Evolutionary conservation across 2,888 invertebrate genomes (phyloP), one percentile per base, ranked within the genome.

Genomic region (Leucophora obtusa): DNA sequence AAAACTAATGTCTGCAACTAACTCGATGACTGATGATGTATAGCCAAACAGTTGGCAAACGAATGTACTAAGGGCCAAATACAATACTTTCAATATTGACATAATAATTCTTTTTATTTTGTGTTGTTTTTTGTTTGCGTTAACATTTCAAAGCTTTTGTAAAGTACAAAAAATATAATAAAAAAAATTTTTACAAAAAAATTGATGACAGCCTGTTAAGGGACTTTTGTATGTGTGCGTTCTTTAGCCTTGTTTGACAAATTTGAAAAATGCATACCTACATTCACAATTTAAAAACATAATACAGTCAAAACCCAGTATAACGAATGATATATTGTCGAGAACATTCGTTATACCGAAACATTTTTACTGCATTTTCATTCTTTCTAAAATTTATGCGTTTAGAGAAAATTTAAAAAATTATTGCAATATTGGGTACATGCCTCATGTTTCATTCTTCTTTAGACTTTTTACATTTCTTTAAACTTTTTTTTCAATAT

Each of bases 1-100:
- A 81, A 76, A 81, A 73, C 80, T 72, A 73, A 76, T 76, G 71
- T 72, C 62, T 68, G 71, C 80, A 76, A 68, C 68, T 69, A 76
- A 73, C 68, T 76, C 56, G 33, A 72, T 72, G 79, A 72, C 75
- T 80, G 80, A 76, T 76, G 80, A 76, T 69, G 63, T 68, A 47
- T 54, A 50, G 59, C 43, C 28, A 59, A 72, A 58, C 58, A 58
- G 70, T 71, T 71, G 54, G 50, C 43, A 53, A 21, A 24, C 59
- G 47, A 54, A n/a, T 47, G 43, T 33, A 38, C 0, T 35, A 35
- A 54, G 53, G 56, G 65, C 58, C 50, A 58, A 24, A 28, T 18
- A 17, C 51, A 43, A 74, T 66, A 65, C 68, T 80, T 75, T 69
- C 68, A 80, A 76, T 81, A 73, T 81, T 81, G 76, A 69, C 80